phyloP scores from a whole-genome alignment of 2,797 vertebrate species.

The Hephaestus fuliginosus region DNA sequence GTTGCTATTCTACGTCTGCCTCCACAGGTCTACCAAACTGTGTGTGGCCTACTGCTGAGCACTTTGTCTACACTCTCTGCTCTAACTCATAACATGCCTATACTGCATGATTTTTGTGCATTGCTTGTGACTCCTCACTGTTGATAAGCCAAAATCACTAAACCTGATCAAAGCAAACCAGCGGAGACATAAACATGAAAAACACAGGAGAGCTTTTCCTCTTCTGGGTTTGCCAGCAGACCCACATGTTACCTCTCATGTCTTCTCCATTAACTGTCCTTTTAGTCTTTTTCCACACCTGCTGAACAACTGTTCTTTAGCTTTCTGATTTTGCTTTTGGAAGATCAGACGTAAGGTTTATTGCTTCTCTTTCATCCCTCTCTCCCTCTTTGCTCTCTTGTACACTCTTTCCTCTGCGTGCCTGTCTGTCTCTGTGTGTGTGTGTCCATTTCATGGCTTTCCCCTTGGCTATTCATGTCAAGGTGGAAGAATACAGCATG shows the following conservation, averaged over 20 bases:
- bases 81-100: neutral
- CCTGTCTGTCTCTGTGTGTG: neutral
- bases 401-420: slow-evolving; percentile 1
- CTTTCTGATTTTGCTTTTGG: slow-evolving; percentile 16
- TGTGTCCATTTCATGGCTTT: slow-evolving; percentile 36
- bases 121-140: neutral
- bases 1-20: neutral
- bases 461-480: slow-evolving; percentile 60
- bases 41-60: neutral
- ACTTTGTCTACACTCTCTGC: neutral
- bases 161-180: slow-evolving; percentile 26
- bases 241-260: neutral
- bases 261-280: neutral
- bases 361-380: slow-evolving; percentile 25
- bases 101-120: neutral
- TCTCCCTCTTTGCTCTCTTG: neutral
- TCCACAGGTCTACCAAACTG: neutral
- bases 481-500: slow-evolving; percentile 59
- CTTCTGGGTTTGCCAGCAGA: neutral
- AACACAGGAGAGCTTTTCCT: neutral
- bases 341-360: slow-evolving; percentile 36
- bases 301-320: slow-evolving; percentile 43
- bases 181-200: neutral
- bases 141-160: neutral
- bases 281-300: slow-evolving; percentile 34